phyloP scores from a whole-genome alignment of 2,113 vertebrate genomes.

The Cavia porcellus region DNA sequence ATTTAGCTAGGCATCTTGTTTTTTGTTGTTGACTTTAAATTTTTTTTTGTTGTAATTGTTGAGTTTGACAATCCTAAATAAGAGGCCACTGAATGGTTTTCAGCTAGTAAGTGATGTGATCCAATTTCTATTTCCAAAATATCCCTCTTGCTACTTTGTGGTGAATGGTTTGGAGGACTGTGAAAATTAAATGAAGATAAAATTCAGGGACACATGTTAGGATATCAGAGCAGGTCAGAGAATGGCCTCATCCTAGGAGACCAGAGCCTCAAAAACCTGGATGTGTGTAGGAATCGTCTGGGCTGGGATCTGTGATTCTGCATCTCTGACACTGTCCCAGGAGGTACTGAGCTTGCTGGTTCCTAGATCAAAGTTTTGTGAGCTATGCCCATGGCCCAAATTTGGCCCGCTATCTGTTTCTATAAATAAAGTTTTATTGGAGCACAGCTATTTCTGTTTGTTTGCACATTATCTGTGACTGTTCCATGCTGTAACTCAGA shows the following conservation, averaged over 20 bases:
- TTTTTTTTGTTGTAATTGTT: background rate
- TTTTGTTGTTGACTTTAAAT: background rate
- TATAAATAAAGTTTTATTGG: constrained; percentile 38
- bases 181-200: background rate
- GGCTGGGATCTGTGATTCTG: background rate
- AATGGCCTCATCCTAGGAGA: background rate
- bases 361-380: background rate
- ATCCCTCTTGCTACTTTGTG: background rate
- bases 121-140: constrained; percentile 3
- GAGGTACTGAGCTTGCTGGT: background rate
- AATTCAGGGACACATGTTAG: background rate
- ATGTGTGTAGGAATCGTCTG: background rate
- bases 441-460: background rate
- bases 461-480: background rate
- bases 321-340: background rate
- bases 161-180: background rate
- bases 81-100: constrained; percentile 27
- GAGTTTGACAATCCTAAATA: constrained; percentile 10
- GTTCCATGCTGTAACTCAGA: background rate
- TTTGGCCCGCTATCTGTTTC: background rate
- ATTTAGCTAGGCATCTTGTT: constrained; percentile 7
- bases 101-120: background rate
- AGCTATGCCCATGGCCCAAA: background rate
- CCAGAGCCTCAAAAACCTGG: background rate
- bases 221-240: background rate